Base-by-base conservation (phyloP, 1,140 invertebrate genomes). In the Diorhabda elongata region DNA sequence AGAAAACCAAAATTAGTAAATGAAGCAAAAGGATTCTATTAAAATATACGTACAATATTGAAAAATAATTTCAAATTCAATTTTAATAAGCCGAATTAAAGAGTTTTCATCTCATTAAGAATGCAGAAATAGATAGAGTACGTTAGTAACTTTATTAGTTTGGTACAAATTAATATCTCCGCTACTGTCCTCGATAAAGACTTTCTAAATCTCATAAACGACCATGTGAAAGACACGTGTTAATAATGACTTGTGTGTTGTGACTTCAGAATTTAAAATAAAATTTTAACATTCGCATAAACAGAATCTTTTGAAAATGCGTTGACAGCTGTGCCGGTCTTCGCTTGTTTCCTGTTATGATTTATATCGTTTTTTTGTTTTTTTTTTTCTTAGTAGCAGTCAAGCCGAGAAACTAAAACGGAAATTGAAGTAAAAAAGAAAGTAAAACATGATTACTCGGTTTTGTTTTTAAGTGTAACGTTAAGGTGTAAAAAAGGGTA, bases 221-320 rank as follows among this genome's bases (percentile, higher is more conserved):
- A 8, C 47, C 47, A 52, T 52, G n/a, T 52, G 47, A 52, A 52
- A 52, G 47, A 52, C 47, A 52, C 47, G 47, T 52, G 47, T 52
- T 52, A 52, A 52, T 52, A 52, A 52, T 52, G 47, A 52, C 47
- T 52, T 52, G 6, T 52, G n/a, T 52, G 47, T 52, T n/a, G 47
- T 52, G 47, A 52, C 6, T 52, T 52, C 47, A n/a, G 47, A 52
- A 52, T 52, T 52, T n/a, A 52, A 52, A 52, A 52, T 52, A 52
- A 52, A 52, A 52, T 8, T 52, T 52, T 52, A 52, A 52, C 47
- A 8, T 52, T 52, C 47, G 47, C 47, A 52, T 52, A 52, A 52
- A 52, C 47, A 52, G 47, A 52, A n/a, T 52, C 47, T 52, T 52
- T 52, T 52, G 47, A 52, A 52, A 52, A 52, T n/a, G 47, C n/a